Evolutionary conservation across 2,888 invertebrate genomes (phyloP), one percentile per base, ranked within the genome.

Genomic region (Phragmatobia fuliginosa): DNA sequence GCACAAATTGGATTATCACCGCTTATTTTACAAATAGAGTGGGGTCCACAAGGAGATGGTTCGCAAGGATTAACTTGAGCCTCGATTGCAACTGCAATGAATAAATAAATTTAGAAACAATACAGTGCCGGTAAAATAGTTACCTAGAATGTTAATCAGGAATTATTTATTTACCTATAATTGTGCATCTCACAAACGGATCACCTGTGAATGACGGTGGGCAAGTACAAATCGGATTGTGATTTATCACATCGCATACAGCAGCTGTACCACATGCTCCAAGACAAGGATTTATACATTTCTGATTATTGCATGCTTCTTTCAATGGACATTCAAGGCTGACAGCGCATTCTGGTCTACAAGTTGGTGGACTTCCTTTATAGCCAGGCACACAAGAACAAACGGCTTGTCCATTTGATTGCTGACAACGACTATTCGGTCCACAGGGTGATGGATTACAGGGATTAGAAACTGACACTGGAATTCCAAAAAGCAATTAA

Each of bases 401-500:
- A 64, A 96, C 96, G 59, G 97, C 97, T 75, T 96, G 95, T 36
- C 96, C 96, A 80, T 96, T 96, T 21, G 96, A 95, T 83, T 97
- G 96, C 80, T 96, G 96, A 85, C 98, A 98, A 83, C 97, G 96
- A 58, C 97, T 96, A 85, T 97, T 97, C 25, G 96, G 96, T 62
- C 98, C 98, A 87, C 98, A 98, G 1, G 98, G 97, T 64, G 97
- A 96, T 41, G 97, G 97, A 75, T 96, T 94, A 85, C 98, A 98
- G 31, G 97, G 97, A 89, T 97, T 96, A 70, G 83, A 76, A 6
- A 86, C 78, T 25, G 81, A 74, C 67, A 88, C 94, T 93, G 81
- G 92, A 56, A 73, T 11, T 67, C 2, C 59, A 69, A 72, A 58
- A 67, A 28, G 70, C n/a, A 31, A 11, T 6, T 5, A 45, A 21